These are phyloP conservation scores for Xestia c-nigrum DNA, from an alignment of 2,888 invertebrate species.

Conservation along the genomic window DNA sequence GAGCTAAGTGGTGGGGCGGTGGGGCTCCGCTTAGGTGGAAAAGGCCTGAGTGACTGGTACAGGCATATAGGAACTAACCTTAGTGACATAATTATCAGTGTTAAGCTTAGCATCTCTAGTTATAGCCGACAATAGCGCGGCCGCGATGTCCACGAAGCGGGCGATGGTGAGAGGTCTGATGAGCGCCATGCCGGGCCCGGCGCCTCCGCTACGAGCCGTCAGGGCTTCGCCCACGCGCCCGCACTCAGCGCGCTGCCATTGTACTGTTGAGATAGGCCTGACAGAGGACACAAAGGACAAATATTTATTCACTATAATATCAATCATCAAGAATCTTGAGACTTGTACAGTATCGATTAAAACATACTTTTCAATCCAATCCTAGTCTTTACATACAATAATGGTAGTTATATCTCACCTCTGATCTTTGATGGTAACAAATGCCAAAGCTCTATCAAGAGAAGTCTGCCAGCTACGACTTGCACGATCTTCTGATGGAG, in stretches of 20 bases:
- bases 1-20: not conserved
- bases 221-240: constrained; percentile 75
- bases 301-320: not conserved
- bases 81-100: constrained; percentile 85
- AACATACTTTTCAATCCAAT: not conserved
- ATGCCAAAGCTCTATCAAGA: constrained; percentile 83
- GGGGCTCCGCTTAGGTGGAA: too few relatives aligned
- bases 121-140: constrained; percentile 75
- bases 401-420: constrained; percentile 75
- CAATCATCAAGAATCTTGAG: not conserved
- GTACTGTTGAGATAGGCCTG: constrained; percentile 78
- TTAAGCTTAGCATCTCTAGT: constrained; percentile 77
- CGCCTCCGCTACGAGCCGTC: constrained; percentile 60
- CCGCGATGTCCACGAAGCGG: constrained; percentile 84
- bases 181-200: constrained; percentile 70
- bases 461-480: constrained; percentile 80
- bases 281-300: not conserved
- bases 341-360: not conserved
- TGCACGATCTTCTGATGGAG: constrained; percentile 83
- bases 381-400: not conserved
- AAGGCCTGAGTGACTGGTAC: not conserved
- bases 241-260: constrained; percentile 81
- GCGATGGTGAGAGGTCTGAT: constrained; percentile 87
- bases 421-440: constrained; percentile 85
- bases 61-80: constrained; percentile 67